Percentiles rank a stretch among this genome's conserved stretches.
These are phyloP conservation scores for Mimumesa dahlbomi DNA, from an alignment of 2,888 invertebrate species.

Conservation along the genomic window DNA sequence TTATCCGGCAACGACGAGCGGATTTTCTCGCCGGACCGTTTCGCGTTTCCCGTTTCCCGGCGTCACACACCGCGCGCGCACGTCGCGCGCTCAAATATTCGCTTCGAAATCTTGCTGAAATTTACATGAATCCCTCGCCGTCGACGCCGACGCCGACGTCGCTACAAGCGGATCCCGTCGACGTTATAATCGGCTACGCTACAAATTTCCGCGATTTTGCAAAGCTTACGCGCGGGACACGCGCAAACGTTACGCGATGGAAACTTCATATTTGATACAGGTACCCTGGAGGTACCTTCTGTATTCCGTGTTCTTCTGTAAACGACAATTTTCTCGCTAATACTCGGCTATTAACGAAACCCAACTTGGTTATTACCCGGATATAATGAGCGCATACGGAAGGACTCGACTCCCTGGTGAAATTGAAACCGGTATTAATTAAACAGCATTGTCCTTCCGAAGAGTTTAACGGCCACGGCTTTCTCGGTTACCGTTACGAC, in stretches of 20 bases:
- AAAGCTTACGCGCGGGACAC: neutral
- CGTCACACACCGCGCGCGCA: conserved; percentile 32
- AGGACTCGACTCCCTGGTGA: neutral
- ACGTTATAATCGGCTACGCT: conserved; percentile 44
- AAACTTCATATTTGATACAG: no score
- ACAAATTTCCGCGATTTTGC: conserved; percentile 33
- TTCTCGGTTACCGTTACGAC: conserved; percentile 1
- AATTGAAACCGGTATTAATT: conserved; percentile 16
- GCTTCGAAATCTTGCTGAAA: conserved; percentile 57
- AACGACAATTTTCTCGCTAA: conserved; percentile 3
- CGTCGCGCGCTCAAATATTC: no score
- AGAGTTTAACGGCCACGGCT: conserved; percentile 1
- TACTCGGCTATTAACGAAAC: neutral
- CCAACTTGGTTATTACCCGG: conserved; percentile 2
- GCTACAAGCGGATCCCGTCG: conserved; percentile 37
- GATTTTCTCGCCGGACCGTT: conserved; percentile 62
- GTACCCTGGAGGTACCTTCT: no score
- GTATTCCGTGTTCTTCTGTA: neutral
- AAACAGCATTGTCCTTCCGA: neutral
- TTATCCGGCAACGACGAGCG: conserved; percentile 56
- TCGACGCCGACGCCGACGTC: no score
- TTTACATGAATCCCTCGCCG: conserved; percentile 66
- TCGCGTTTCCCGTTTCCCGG: no score
- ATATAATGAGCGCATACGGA: neutral
- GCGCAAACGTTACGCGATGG: no score